A percentile compares a stretch with the other conserved stretches of the same genome.
Conservation (phyloP, 2,113 vertebrate genomes). For the Daubentonia madagascariensis region DNA sequence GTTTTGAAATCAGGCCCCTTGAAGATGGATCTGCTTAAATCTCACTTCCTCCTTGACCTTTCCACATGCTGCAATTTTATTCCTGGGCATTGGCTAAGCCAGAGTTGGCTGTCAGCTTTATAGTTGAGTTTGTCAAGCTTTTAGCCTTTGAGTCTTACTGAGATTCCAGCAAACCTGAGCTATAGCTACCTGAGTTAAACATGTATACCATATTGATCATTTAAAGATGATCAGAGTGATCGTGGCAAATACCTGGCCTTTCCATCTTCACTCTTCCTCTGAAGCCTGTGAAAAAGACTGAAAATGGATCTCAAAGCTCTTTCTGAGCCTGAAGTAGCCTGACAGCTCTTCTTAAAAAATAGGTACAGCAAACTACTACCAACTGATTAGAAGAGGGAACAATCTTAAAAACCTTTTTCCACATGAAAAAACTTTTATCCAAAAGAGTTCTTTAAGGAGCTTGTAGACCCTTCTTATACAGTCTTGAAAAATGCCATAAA, state of each 20-base stretch:
- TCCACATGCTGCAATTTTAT: neutral
- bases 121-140: neutral
- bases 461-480: neutral
- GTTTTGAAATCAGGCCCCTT: neutral
- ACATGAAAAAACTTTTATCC: conserved; percentile 16
- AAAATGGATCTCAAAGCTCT: neutral
- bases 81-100: neutral
- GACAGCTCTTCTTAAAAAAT: neutral
- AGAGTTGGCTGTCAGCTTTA: neutral
- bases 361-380: neutral
- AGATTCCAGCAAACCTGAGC: neutral
- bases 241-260: neutral
- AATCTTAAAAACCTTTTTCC: conserved; percentile 9
- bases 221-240: neutral
- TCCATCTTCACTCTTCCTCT: neutral
- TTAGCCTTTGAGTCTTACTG: neutral
- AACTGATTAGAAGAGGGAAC: neutral
- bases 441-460: neutral
- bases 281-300: neutral
- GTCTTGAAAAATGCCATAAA: neutral
- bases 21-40: neutral
- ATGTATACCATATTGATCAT: accelerated
- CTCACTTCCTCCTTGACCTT: no score
- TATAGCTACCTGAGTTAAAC: neutral
- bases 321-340: neutral